Evolutionary conservation across 1,140 invertebrate genomes (phyloP).

Genomic region (Armadillidium nasatum): DNA sequence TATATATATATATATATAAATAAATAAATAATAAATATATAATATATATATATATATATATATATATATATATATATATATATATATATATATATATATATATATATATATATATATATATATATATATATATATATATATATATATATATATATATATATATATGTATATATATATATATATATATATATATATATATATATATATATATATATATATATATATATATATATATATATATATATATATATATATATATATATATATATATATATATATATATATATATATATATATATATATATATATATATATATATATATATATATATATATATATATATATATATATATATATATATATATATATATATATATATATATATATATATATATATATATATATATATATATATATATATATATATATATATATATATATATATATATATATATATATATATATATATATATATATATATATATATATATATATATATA

Average conservation of each 20-base stretch:
- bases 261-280: too few species aligned
- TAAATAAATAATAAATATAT: slow-evolving; percentile 21
- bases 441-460: too few species aligned
- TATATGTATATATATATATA: slow-evolving; percentile 10
- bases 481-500: too few species aligned
- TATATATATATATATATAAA: slow-evolving; percentile 23
- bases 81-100: slow-evolving; percentile 12
- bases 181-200: slow-evolving; percentile 18
- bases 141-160: not conserved
- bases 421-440: too few species aligned
- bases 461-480: too few species aligned
- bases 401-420: too few species aligned
- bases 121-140: slow-evolving; percentile 12
- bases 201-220: slow-evolving; percentile 17
- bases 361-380: too few species aligned
- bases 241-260: slow-evolving; percentile 23
- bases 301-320: too few species aligned
- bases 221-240: slow-evolving; percentile 19
- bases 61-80: slow-evolving; percentile 7
- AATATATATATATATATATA: slow-evolving; percentile 1
- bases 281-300: too few species aligned
- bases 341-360: too few species aligned
- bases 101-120: slow-evolving; percentile 2
- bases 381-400: too few species aligned
- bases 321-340: too few species aligned